Conservation (phyloP, 2,797 vertebrate genomes). For the Gymnoscopelus microlampas region DNA sequence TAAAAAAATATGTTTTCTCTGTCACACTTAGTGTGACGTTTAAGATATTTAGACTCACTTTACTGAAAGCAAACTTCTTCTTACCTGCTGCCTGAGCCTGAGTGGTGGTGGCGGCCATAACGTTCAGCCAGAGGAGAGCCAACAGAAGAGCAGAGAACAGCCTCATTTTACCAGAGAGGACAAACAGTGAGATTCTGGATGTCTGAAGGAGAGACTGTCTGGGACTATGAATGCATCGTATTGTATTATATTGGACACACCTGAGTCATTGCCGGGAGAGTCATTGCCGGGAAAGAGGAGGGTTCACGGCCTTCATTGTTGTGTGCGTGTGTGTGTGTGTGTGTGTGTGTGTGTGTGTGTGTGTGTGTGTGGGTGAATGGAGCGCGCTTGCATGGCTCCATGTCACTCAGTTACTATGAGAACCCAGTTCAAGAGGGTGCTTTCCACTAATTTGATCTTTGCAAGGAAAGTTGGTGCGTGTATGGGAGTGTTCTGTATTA, state of each 20-base stretch:
- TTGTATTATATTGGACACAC: no score
- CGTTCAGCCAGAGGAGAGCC: not conserved
- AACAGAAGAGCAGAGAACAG: not conserved
- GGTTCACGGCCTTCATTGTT: not conserved
- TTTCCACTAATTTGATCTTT: no score
- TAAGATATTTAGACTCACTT: no score
- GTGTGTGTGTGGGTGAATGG: not conserved
- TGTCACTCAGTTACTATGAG: no score
- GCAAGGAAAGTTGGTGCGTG: no score
- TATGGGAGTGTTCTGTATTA: no score
- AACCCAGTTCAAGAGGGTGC: no score
- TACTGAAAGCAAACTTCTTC: not conserved
- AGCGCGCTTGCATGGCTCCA: not conserved
- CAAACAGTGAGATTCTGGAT: no score
- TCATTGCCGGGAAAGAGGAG: no score
- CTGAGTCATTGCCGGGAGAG: no score
- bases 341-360: not conserved
- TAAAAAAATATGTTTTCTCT: no score
- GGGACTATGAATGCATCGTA: not conserved
- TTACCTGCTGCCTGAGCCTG: conserved; percentile 21
- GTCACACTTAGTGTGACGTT: no score
- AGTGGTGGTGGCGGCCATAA: not conserved
- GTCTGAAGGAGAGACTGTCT: not conserved
- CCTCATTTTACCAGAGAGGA: not conserved
- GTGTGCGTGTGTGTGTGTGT: not conserved